A percentile compares a stretch with the other conserved stretches of the same genome.
Conservation (phyloP, 2,797 vertebrate species). For the Macrochelys suwanniensis region DNA sequence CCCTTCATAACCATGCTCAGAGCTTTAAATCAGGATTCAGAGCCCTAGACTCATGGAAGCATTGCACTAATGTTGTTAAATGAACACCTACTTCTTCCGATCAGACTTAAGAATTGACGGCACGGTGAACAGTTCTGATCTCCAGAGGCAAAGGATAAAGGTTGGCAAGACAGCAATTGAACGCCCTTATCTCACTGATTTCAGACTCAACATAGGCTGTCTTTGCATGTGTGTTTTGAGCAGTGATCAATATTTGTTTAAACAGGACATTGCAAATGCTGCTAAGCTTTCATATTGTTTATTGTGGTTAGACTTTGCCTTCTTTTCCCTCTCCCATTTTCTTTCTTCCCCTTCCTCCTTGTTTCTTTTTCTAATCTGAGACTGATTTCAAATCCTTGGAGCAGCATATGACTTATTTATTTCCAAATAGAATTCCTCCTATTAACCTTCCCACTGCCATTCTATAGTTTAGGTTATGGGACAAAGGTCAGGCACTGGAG, state of each 20-base stretch:
- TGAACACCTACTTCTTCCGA: not conserved
- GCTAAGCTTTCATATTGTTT: not conserved
- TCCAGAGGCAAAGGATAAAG: not conserved
- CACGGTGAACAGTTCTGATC: not conserved
- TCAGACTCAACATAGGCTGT: rapidly evolving
- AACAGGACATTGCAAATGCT: not conserved
- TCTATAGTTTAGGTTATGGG: not conserved
- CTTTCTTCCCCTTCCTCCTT: not conserved
- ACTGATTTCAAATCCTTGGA: not conserved
- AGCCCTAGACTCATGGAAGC: not conserved
- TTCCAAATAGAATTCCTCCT: not conserved
- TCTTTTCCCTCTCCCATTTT: not conserved
- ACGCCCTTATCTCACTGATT: not conserved
- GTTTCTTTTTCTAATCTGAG: not conserved
- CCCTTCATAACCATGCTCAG: not conserved
- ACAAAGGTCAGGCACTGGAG: not conserved
- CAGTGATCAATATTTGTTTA: not conserved
- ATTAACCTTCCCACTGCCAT: not conserved
- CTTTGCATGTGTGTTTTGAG: not conserved
- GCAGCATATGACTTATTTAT: not conserved
- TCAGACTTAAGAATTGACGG: not conserved
- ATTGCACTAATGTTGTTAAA: not conserved
- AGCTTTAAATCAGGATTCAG: not conserved
- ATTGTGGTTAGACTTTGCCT: not conserved
- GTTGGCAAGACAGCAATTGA: not conserved